Conservation (phyloP, 2,113 vertebrate genomes). For the Phoenicopterus ruber region DNA sequence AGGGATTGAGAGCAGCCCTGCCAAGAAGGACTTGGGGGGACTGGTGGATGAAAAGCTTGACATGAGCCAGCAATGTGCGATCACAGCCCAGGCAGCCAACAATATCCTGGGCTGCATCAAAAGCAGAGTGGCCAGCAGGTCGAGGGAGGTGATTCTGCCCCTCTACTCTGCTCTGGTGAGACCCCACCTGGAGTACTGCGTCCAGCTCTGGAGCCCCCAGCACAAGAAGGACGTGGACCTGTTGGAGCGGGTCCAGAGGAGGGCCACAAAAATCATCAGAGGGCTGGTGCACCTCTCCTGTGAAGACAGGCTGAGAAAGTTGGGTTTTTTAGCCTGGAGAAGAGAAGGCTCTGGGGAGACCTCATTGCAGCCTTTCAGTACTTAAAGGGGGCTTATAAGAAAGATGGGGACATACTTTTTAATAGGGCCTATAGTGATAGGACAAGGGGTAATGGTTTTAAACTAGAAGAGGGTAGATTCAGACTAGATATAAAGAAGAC, state of each 20-base stretch:
- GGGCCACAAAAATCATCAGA: background rate
- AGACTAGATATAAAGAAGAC: background rate
- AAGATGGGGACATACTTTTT: too few relatives aligned
- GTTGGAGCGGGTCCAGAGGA: fast-evolving
- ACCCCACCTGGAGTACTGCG: background rate
- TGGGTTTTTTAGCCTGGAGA: background rate
- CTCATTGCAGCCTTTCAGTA: background rate
- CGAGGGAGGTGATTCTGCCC: background rate
- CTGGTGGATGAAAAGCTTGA: background rate
- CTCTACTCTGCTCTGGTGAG: background rate
- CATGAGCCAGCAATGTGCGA: fast-evolving
- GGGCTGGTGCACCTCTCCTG: background rate
- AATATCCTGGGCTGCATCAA: background rate
- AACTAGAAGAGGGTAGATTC: background rate
- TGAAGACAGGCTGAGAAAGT: background rate
- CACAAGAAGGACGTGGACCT: background rate
- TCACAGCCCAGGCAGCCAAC: background rate
- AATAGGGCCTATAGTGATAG: background rate
- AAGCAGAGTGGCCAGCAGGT: background rate
- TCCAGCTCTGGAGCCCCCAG: background rate
- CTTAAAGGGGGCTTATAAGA: background rate
- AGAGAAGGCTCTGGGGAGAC: background rate
- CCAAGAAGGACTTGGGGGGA: background rate
- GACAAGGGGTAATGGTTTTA: background rate
- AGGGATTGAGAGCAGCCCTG: background rate